Evolutionary conservation across 2,888 invertebrate species (phyloP).

Genomic region (Branchellion lobata): DNA sequence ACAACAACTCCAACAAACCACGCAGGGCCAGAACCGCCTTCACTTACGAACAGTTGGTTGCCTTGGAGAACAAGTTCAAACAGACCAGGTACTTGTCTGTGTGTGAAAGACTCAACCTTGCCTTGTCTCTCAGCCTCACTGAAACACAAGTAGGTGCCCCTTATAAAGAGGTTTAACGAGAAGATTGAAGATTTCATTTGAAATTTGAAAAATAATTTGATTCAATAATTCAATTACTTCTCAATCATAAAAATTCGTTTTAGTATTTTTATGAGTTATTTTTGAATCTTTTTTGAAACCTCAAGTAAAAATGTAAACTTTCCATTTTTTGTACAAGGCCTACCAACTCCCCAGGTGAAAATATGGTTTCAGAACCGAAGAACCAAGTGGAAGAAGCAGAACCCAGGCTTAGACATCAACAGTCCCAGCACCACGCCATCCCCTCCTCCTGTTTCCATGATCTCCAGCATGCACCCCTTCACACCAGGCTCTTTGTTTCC

Average conservation of each 20-base stretch:
- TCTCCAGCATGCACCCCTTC: background rate
- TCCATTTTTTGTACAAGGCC: no score
- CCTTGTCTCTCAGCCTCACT: constrained; percentile 86
- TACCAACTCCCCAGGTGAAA: no score
- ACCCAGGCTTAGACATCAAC: constrained; percentile 91
- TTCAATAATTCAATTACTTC: no score
- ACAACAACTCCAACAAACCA: constrained; percentile 67
- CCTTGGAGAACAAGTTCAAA: constrained; percentile 97
- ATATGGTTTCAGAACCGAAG: constrained; percentile 70
- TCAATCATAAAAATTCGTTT: no score
- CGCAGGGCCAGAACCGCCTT: constrained; percentile 92
- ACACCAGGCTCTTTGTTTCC: background rate
- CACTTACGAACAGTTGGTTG: constrained; percentile 93
- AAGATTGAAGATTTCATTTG: no score
- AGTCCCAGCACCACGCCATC: constrained; percentile 53
- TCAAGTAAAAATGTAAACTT: no score
- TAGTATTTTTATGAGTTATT: no score
- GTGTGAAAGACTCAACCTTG: constrained; percentile 92
- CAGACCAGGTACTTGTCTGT: constrained; percentile 90
- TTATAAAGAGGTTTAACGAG: background rate
- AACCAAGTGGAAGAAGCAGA: constrained; percentile 99
- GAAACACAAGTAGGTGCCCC: constrained; percentile 78
- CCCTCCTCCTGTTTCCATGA: background rate
- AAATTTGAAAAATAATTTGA: no score
- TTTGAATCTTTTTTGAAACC: no score